These are phyloP conservation scores for Reticulitermes lucifugus DNA, from an alignment of 2,888 invertebrate genomes.

Conservation along the genomic window DNA sequence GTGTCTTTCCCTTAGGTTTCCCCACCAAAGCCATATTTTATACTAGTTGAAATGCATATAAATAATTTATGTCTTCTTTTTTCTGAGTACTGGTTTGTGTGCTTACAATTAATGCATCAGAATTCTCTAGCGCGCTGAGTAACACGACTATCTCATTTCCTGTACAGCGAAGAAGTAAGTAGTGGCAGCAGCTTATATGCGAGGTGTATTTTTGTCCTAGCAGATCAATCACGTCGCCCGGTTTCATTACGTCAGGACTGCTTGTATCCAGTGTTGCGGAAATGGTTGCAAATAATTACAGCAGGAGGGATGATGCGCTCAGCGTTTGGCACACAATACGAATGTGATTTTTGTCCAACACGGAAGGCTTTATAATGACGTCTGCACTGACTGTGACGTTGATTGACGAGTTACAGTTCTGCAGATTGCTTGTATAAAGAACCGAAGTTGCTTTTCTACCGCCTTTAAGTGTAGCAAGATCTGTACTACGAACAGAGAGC, in stretches of 20 bases:
- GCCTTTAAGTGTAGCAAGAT: no score
- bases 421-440: no score
- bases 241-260: not conserved
- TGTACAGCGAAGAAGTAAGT: not conserved
- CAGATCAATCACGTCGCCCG: not conserved
- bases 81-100: no score
- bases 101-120: no score
- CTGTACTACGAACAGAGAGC: no score
- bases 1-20: no score
- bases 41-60: no score
- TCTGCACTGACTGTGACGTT: not conserved
- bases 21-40: no score
- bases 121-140: no score
- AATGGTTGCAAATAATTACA: constrained; percentile 1
- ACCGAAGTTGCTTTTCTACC: no score
- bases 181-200: not conserved
- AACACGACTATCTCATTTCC: no score
- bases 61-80: no score
- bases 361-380: not conserved
- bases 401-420: not conserved
- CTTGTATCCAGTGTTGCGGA: constrained; percentile 1
- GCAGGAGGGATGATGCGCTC: not conserved
- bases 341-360: not conserved
- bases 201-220: not conserved
- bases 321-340: not conserved